Percentiles rank a stretch among this genome's conserved stretches.
phyloP scores from a whole-genome alignment of 2,797 vertebrate species.

The Scolopax bukidnonensis region DNA sequence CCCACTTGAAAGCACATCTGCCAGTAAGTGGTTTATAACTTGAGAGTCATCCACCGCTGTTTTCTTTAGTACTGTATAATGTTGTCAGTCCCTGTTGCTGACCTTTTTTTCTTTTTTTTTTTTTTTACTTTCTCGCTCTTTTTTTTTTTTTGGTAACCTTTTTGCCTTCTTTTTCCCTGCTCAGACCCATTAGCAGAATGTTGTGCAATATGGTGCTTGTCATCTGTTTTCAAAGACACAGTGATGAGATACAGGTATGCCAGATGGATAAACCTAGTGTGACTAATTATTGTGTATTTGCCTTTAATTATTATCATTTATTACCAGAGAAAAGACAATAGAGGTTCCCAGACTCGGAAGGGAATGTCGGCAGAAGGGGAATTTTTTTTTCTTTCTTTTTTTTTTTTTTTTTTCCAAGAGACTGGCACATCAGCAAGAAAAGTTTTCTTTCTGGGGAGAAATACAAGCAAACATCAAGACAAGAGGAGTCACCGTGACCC shows the following conservation, averaged over 20 bases:
- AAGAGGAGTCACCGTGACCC: background rate
- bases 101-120: conserved; percentile 20
- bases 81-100: conserved; percentile 1
- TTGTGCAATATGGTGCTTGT: conserved; percentile 83
- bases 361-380: conserved; percentile 76
- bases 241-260: conserved; percentile 84
- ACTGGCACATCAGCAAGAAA: conserved; percentile 35
- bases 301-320: conserved; percentile 93
- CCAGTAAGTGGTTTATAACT: background rate
- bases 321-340: conserved; percentile 87
- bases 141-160: conserved; percentile 53
- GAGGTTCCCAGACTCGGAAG: conserved; percentile 80
- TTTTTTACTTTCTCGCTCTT: background rate
- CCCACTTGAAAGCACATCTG: conserved; percentile 28
- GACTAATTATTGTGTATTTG: conserved; percentile 93
- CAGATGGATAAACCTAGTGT: conserved; percentile 92
- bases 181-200: conserved; percentile 79
- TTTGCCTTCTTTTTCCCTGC: conserved; percentile 70
- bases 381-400: background rate
- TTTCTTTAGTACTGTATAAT: background rate
- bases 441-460: conserved; percentile 37
- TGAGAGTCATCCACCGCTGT: conserved; percentile 10
- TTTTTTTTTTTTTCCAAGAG: background rate
- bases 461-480: background rate
- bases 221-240: conserved; percentile 83